Evolutionary conservation across 2,113 vertebrate species (phyloP).

Genomic region (Poeciliopsis turrubarensis): DNA sequence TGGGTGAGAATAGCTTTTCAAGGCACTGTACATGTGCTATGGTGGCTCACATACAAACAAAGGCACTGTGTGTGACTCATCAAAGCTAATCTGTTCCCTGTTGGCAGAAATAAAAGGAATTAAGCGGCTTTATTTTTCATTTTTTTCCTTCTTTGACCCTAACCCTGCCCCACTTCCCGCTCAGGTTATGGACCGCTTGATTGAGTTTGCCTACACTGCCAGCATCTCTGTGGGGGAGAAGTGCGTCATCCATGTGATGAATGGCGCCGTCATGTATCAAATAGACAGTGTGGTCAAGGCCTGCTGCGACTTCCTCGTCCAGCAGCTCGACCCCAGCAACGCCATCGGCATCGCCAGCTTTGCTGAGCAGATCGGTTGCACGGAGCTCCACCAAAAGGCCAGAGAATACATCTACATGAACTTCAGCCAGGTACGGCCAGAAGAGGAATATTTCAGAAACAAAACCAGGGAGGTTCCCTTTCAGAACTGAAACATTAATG

Average conservation of each 20-base stretch:
- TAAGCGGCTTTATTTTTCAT: background rate
- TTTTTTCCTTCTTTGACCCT: background rate
- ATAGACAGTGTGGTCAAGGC: slow-evolving; percentile 94
- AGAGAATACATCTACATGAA: slow-evolving; percentile 96
- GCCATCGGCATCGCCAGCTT: slow-evolving; percentile 96
- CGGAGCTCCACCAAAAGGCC: slow-evolving; percentile 89
- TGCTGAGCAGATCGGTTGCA: slow-evolving; percentile 91
- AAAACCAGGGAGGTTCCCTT: no score
- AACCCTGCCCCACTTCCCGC: background rate
- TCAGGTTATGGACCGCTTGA: slow-evolving; percentile 90
- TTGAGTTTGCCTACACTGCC: slow-evolving; percentile 95
- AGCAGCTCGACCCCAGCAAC: slow-evolving; percentile 95
- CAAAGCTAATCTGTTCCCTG: no score
- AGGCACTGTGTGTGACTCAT: no score
- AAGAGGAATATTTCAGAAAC: no score
- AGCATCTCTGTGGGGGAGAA: slow-evolving; percentile 94
- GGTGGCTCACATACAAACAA: no score
- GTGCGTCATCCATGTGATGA: slow-evolving; percentile 94
- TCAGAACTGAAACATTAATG: background rate
- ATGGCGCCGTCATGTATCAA: slow-evolving; percentile 96
- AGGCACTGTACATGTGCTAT: no score
- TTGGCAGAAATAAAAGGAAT: background rate
- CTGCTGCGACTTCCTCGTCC: slow-evolving; percentile 90
- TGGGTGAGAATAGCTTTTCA: no score
- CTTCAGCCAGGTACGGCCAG: slow-evolving; percentile 87